These are phyloP conservation scores for Aegotheles bennettii DNA, from an alignment of 2,113 vertebrate genomes.

Conservation along the genomic window DNA sequence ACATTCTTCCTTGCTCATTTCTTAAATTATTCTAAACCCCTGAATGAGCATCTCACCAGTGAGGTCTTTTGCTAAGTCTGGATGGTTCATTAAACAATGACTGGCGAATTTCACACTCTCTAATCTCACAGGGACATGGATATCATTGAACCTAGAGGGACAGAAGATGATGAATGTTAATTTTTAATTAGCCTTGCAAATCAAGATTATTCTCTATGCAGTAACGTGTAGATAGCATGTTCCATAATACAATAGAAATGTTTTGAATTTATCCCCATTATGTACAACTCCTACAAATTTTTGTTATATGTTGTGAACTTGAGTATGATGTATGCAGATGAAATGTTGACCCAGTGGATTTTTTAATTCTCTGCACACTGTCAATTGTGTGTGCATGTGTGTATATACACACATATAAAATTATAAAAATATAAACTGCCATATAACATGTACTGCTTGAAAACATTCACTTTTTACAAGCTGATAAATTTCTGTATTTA, in stretches of 20 bases:
- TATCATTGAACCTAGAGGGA: slow-evolving; percentile 94
- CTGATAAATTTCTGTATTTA: neutral
- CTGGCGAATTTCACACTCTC: slow-evolving; percentile 99
- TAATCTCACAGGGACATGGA: slow-evolving; percentile 97
- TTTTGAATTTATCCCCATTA: neutral
- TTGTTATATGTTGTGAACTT: neutral
- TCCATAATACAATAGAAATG: neutral
- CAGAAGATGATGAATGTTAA: slow-evolving; percentile 49
- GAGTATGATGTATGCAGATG: accelerated
- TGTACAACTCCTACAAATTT: neutral
- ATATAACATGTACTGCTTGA: neutral
- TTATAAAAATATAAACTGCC: neutral
- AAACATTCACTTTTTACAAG: neutral
- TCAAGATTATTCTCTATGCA: neutral
- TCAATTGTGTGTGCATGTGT: accelerated
- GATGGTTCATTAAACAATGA: slow-evolving; percentile 99
- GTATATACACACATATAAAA: neutral
- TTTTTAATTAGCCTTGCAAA: slow-evolving; percentile 51
- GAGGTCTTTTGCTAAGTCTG: slow-evolving; percentile 95
- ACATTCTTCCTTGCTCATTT: neutral
- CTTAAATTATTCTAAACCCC: neutral
- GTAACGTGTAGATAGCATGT: neutral
- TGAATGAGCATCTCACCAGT: slow-evolving; percentile 81
- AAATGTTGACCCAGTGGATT: neutral
- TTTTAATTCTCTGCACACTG: neutral